Evolutionary conservation across 2,113 vertebrate genomes (phyloP).

Genomic region (Halcyon malimbica): DNA sequence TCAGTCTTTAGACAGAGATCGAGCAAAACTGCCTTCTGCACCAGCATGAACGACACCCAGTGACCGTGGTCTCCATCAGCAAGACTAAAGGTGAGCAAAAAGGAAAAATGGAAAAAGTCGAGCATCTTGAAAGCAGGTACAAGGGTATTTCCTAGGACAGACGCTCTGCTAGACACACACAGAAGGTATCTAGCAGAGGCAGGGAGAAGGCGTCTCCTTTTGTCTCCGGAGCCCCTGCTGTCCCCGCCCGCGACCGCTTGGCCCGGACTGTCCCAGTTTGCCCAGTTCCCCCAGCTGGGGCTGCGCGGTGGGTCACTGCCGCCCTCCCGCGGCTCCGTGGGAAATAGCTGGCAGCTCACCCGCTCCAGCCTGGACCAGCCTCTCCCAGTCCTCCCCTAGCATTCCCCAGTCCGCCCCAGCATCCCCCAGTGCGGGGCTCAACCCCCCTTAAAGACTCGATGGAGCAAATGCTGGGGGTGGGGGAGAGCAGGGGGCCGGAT

Average conservation of each 20-base stretch:
- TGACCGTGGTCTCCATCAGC: fast-evolving
- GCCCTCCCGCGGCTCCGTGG: constrained; percentile 29
- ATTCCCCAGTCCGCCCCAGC: background rate
- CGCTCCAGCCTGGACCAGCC: background rate
- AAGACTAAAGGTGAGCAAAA: background rate
- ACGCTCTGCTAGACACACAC: background rate
- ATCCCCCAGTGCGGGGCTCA: background rate
- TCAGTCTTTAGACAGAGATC: background rate
- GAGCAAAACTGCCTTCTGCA: background rate
- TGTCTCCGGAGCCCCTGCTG: background rate
- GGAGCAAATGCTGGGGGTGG: background rate
- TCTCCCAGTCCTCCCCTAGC: background rate
- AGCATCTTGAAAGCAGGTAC: background rate
- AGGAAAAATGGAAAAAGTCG: background rate
- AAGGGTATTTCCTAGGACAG: background rate
- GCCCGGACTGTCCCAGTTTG: background rate
- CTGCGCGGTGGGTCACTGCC: background rate
- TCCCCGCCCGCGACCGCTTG: fast-evolving
- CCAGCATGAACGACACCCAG: fast-evolving
- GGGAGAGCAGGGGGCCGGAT: no score
- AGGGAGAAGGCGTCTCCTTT: background rate
- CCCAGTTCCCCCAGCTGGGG: background rate
- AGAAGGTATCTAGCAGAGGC: background rate
- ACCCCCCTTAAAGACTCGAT: background rate
- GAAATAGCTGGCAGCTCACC: background rate